Evolutionary conservation across 2,113 vertebrate species (phyloP).

Genomic region (Proterorhinus semilunaris): DNA sequence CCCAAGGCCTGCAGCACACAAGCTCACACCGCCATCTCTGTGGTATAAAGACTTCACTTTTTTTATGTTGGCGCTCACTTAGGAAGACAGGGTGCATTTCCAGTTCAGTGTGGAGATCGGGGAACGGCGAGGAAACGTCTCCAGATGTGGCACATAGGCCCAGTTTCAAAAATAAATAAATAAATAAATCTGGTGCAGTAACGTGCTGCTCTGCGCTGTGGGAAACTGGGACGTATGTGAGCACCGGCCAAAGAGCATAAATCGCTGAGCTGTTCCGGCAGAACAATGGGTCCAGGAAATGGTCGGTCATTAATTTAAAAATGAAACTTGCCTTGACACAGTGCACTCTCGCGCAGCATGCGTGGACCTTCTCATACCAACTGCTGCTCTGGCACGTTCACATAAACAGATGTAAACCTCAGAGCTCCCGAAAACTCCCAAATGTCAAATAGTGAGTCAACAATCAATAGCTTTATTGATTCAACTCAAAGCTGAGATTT

Average conservation of each 20-base stretch:
- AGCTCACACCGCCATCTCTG: slow-evolving; percentile 66
- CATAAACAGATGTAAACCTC: slow-evolving; percentile 15
- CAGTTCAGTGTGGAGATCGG: slow-evolving; percentile 53
- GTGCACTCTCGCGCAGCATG: neutral
- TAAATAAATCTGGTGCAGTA: slow-evolving; percentile 41
- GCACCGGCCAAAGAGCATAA: slow-evolving; percentile 37
- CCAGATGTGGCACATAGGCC: slow-evolving; percentile 32
- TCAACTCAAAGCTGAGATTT: neutral
- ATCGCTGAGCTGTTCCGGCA: slow-evolving; percentile 35
- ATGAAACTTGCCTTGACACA: slow-evolving; percentile 6
- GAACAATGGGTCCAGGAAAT: slow-evolving; percentile 34
- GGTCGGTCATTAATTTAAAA: slow-evolving; percentile 30
- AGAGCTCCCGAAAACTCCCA: neutral
- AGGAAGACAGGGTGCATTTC: slow-evolving; percentile 58
- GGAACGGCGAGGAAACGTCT: slow-evolving; percentile 43
- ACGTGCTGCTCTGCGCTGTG: slow-evolving; percentile 33
- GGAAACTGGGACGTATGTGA: slow-evolving; percentile 33
- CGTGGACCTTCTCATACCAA: slow-evolving; percentile 19
- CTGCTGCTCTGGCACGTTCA: slow-evolving; percentile 23
- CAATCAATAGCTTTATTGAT: slow-evolving; percentile 31
- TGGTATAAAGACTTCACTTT: slow-evolving; percentile 51
- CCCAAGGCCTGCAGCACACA: slow-evolving; percentile 81
- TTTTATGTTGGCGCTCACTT: slow-evolving; percentile 61
- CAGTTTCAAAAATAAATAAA: slow-evolving; percentile 29
- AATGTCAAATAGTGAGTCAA: slow-evolving; percentile 2